A percentile compares a stretch with the other conserved stretches of the same genome.
Conservation (phyloP, 2,888 invertebrate species). For the Phania funesta region DNA sequence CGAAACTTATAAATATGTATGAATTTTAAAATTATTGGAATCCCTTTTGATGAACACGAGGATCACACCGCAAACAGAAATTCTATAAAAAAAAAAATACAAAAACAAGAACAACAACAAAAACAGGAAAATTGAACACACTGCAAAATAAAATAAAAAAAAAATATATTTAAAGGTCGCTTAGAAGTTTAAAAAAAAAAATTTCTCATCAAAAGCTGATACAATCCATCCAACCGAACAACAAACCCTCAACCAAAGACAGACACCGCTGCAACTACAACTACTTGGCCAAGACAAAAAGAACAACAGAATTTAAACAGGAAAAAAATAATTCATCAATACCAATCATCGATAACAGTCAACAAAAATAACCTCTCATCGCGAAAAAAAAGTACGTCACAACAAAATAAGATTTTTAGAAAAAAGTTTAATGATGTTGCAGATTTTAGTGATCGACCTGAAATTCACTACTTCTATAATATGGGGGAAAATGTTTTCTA, state of each 20-base stretch:
- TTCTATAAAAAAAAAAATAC: conserved; percentile 10
- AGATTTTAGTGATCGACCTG: conserved; percentile 48
- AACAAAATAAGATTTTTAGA: conserved; percentile 32
- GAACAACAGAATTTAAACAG: background rate
- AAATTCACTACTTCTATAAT: conserved; percentile 18
- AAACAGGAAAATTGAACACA: conserved; percentile 54
- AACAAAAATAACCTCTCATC: conserved; percentile 54
- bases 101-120: conserved; percentile 1
- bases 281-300: conserved; percentile 15
- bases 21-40: conserved; percentile 78
- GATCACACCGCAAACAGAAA: conserved; percentile 63
- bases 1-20: conserved; percentile 78
- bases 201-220: conserved; percentile 60
- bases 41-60: conserved; percentile 73
- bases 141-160: conserved; percentile 28
- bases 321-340: conserved; percentile 46
- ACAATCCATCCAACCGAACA: conserved; percentile 41
- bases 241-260: conserved; percentile 31
- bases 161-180: conserved; percentile 62
- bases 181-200: conserved; percentile 31
- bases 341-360: conserved; percentile 59
- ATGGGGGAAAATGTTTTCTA: background rate
- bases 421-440: conserved; percentile 44
- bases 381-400: background rate
- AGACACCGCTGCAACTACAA: conserved; percentile 7